These are phyloP conservation scores for Hipposideros armiger DNA, from an alignment of 2,113 vertebrate species.

Conservation along the genomic window DNA sequence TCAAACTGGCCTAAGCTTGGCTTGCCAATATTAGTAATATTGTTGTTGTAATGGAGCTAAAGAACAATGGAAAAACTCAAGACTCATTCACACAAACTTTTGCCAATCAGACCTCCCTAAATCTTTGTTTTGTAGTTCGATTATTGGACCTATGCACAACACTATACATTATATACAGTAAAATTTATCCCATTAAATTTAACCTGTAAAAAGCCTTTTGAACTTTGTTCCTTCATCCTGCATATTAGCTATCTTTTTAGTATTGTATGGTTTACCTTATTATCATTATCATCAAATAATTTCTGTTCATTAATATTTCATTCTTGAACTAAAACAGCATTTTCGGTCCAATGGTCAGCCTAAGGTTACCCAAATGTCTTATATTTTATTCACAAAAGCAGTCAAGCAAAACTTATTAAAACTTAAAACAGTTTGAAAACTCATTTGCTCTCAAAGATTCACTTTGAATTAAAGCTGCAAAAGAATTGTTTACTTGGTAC, in stretches of 20 bases:
- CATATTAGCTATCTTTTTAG: not conserved
- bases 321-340: slow-evolving; percentile 50
- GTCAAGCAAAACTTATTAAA: slow-evolving; percentile 60
- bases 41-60: not conserved
- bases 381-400: slow-evolving; percentile 40
- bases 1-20: not conserved
- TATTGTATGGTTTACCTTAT: not conserved
- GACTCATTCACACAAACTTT: not conserved
- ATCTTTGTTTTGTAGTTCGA: not conserved
- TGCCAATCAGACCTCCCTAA: not conserved
- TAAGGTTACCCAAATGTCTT: not conserved
- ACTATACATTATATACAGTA: not conserved
- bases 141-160: not conserved
- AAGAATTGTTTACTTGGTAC: slow-evolving; percentile 9
- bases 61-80: not conserved
- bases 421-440: slow-evolving; percentile 57
- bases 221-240: not conserved
- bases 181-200: not conserved
- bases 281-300: slow-evolving; percentile 17
- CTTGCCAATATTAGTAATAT: not conserved
- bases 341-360: not conserved
- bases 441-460: slow-evolving; percentile 42
- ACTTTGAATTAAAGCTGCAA: slow-evolving; percentile 50
- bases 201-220: not conserved
- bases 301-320: slow-evolving; percentile 55